Percentiles rank a stretch among this genome's conserved stretches.
These are phyloP conservation scores for Pangasianodon hypophthalmus DNA, from an alignment of 2,113 vertebrate species.

Conservation along the genomic window DNA sequence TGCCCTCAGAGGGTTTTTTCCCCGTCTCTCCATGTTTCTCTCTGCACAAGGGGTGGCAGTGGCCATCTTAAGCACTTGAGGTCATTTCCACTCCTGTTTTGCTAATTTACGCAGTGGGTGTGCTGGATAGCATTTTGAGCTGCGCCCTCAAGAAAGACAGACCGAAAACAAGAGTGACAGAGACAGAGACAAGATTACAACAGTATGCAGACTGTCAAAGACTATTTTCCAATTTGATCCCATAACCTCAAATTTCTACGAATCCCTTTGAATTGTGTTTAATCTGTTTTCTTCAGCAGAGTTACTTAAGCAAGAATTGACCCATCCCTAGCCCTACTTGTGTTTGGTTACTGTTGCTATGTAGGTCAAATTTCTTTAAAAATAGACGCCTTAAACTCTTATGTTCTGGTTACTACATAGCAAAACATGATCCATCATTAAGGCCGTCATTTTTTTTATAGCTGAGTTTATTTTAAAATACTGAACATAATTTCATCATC, in stretches of 20 bases:
- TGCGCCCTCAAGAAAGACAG: slow-evolving; percentile 6
- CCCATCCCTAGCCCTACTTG: not conserved
- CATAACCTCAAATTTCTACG: not conserved
- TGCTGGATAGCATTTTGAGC: slow-evolving; percentile 50
- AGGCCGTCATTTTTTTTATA: no score
- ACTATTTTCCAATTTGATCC: not conserved
- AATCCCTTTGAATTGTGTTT: not conserved
- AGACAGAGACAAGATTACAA: not conserved
- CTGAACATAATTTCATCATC: not conserved
- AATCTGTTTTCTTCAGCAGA: not conserved
- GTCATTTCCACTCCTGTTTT: slow-evolving; percentile 58
- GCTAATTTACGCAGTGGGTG: slow-evolving; percentile 57
- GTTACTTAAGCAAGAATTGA: not conserved
- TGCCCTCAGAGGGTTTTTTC: slow-evolving; percentile 73
- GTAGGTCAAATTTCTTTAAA: not conserved
- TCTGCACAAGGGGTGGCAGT: slow-evolving; percentile 33
- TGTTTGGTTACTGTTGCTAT: not conserved
- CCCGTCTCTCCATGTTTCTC: slow-evolving; percentile 41
- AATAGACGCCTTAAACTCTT: not conserved
- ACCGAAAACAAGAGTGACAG: not conserved
- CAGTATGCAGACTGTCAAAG: not conserved
- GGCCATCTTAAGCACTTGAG: slow-evolving; percentile 53
- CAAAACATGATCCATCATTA: not conserved
- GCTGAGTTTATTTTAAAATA: not conserved
- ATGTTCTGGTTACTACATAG: not conserved